Conservation (phyloP, 2,888 invertebrate genomes). For the Rhagium mordax region DNA sequence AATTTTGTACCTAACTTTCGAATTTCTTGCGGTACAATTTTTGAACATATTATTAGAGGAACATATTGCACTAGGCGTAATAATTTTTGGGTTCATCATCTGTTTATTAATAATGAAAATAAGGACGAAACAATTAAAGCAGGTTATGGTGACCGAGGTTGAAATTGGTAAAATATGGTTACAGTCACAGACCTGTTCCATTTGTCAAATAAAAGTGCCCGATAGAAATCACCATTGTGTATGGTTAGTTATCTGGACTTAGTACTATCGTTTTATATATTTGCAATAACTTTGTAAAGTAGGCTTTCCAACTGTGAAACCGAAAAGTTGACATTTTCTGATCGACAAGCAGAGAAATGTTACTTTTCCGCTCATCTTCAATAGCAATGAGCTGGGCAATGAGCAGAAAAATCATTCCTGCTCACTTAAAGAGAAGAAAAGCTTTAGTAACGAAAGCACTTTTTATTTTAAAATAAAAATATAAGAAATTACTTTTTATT, state of each 20-base stretch:
- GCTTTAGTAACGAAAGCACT: no score
- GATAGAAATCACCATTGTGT: slow-evolving; percentile 86
- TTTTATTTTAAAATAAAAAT: no score
- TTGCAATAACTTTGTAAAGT: no score
- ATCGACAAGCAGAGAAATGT: no score
- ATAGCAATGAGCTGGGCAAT: no score
- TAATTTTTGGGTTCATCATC: slow-evolving; percentile 69
- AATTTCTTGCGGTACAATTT: slow-evolving; percentile 79
- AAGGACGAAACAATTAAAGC: slow-evolving; percentile 55
- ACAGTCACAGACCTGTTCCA: slow-evolving; percentile 85
- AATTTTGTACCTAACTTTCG: slow-evolving; percentile 80
- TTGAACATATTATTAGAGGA: slow-evolving; percentile 81
- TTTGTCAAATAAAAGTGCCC: slow-evolving; percentile 87
- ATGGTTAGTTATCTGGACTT: slow-evolving; percentile 75
- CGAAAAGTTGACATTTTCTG: no score
- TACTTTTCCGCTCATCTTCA: no score
- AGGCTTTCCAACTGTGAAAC: no score
- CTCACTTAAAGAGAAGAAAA: no score
- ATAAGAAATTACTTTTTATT: no score
- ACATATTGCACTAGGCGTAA: slow-evolving; percentile 74
- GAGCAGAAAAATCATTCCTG: no score
- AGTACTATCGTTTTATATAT: no score
- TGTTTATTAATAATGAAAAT: slow-evolving; percentile 68
- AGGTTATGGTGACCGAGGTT: slow-evolving; percentile 64
- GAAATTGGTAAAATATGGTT: slow-evolving; percentile 72